A percentile compares a stretch with the other conserved stretches of the same genome.
phyloP scores from a whole-genome alignment of 2,113 vertebrate species.

The Zingel zingel region DNA sequence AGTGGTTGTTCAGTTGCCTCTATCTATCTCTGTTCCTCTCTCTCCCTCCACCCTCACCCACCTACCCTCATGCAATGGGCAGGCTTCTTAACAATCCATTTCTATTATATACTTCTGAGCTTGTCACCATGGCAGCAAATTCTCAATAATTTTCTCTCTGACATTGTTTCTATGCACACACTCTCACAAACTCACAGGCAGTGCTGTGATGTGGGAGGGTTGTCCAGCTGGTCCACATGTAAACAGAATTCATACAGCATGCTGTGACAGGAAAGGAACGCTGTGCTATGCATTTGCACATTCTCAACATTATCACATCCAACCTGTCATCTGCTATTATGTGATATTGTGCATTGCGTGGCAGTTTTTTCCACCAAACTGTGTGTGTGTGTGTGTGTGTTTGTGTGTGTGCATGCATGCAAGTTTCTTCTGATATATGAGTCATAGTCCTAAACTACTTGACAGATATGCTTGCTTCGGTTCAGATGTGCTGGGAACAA shows the following conservation, averaged over 20 bases:
- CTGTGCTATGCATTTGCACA: background rate
- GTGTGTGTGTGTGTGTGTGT: conserved; percentile 8
- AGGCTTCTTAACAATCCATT: conserved; percentile 79
- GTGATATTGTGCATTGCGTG: background rate
- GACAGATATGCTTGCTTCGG: conserved; percentile 7
- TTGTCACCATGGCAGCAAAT: conserved; percentile 85
- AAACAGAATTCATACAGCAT: conserved; percentile 59
- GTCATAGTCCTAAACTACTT: conserved; percentile 27
- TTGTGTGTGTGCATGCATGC: background rate
- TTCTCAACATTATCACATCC: background rate
- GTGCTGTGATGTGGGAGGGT: conserved; percentile 51
- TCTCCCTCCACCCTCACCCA: background rate
- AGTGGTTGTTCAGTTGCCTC: conserved; percentile 41
- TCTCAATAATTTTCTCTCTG: conserved; percentile 77
- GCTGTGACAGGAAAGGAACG: conserved; percentile 18
- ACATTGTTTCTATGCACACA: conserved; percentile 47
- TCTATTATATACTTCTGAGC: conserved; percentile 84
- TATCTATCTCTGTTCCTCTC: conserved; percentile 30
- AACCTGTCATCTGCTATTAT: background rate
- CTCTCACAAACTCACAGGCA: conserved; percentile 14
- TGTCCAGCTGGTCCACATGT: conserved; percentile 67
- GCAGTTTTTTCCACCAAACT: background rate
- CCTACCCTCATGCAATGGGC: conserved; percentile 45
- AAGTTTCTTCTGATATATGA: conserved; percentile 6
- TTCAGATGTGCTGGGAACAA: conserved; percentile 9